Evolutionary conservation across 2,797 vertebrate genomes (phyloP), one percentile per base, ranked within the genome.

Genomic region (Tokudaia tokunoshimensis): DNA sequence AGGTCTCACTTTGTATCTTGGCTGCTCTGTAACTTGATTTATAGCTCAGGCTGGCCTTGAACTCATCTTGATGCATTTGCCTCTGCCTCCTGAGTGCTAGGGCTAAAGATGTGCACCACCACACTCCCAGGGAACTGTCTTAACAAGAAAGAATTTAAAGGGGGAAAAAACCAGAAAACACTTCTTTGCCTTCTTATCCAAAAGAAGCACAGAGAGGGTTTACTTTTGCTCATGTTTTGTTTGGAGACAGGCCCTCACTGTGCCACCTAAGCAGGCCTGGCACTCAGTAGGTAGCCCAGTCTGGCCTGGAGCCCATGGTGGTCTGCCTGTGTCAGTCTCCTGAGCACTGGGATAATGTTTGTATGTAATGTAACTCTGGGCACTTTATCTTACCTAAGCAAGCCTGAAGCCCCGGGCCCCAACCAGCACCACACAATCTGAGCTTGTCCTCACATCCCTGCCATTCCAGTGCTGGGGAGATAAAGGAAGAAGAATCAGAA

Each of bases 121-220:
- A 37, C 2, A 57, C 79, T 59, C 34, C 15, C 11, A 55, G 79
- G n/a, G 24, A 81, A 81, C n/a, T 81, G 24, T 37, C 52, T 57
- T 67, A 34, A 74, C 59, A 83, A 85, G 65, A 93, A 87, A 92
- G 31, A 55, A 63, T 76, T 59, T 84, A 94, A 95, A 85, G 65
- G 57, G 89, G 41, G 41, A 41, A 41, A 89, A 89, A 22, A 79
- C 4, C 57, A 10, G 83, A 75, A 90, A 92, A 72, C 4, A 65
- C 87, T 79, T 92, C 57, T 94, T 94, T 37, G 72, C 29, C 86
- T 84, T 92, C n/a, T 84, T 88, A 65, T 83, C 24, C 78, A 84
- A 76, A 92, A 70, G 47, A 93, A 31, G n/a, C 89, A 61, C 86
- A 34, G 55, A 80, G 67, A 95, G 96, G 55, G 2, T 12, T 87